Conservation (phyloP, 1,140 invertebrate genomes). For the Drosophila nigrodunni region DNA sequence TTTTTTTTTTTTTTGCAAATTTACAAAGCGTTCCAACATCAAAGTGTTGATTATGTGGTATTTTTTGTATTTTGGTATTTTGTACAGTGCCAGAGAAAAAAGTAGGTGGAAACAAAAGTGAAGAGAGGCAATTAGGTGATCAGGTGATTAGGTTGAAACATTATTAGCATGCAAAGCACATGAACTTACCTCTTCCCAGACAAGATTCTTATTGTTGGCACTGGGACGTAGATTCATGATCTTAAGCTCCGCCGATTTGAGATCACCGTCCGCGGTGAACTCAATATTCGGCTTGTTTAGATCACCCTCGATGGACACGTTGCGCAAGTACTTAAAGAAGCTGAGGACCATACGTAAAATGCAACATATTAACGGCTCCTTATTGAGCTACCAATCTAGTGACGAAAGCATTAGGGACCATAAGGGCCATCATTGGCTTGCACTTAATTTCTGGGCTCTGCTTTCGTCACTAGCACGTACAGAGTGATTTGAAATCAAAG, state of each 20-base stretch:
- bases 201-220: conserved; percentile 89
- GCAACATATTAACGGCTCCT: neutral
- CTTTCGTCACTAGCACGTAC: too few relatives aligned
- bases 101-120: conserved; percentile 21
- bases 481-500: neutral
- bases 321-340: conserved; percentile 91
- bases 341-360: conserved; percentile 47
- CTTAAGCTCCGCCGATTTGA: conserved; percentile 94
- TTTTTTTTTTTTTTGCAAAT: conserved; percentile 14
- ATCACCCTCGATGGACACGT: conserved; percentile 92
- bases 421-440: too few relatives aligned
- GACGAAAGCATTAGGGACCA: too few relatives aligned
- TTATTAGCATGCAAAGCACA: conserved; percentile 49
- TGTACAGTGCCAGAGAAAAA: conserved; percentile 26
- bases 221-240: conserved; percentile 96
- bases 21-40: conserved; percentile 18
- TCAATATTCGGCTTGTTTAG: conserved; percentile 92
- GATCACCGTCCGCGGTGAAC: conserved; percentile 95
- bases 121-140: neutral
- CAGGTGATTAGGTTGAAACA: too few relatives aligned
- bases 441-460: too few relatives aligned
- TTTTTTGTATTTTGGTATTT: neutral
- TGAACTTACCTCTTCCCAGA: conserved; percentile 95
- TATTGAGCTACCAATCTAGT: too few relatives aligned
- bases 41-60: neutral